Percentiles rank a stretch among this genome's conserved stretches.
Evolutionary conservation across 64 coral and sea anemone species (phyloP).

Genomic region (Dendronephthya gigantea): DNA sequence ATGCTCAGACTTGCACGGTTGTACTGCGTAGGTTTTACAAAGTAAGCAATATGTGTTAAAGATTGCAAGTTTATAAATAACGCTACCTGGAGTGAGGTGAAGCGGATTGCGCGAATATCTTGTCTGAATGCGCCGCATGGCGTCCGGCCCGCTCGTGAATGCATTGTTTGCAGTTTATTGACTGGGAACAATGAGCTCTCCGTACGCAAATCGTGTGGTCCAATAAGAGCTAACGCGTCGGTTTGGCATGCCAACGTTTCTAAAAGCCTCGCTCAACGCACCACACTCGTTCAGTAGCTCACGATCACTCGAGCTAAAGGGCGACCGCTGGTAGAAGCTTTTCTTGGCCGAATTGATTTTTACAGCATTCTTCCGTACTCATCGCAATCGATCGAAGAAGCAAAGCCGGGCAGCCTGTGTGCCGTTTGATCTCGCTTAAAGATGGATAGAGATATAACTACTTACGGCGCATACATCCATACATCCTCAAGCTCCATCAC

Average conservation of each 20-base stretch:
- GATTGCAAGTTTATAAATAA: conserved; percentile 21
- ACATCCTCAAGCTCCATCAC: neutral
- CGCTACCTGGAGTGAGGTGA: neutral
- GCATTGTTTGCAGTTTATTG: conserved; percentile 20
- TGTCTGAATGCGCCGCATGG: neutral
- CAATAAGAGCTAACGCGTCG: neutral
- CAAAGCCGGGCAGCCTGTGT: neutral
- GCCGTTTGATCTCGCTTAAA: neutral
- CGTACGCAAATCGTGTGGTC: conserved; percentile 2
- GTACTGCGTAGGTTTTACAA: neutral
- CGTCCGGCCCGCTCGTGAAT: neutral
- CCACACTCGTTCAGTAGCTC: neutral
- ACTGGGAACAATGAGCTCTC: neutral
- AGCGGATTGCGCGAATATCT: neutral
- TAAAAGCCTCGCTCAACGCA: neutral
- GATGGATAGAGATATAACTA: neutral
- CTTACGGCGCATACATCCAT: neutral
- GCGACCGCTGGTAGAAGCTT: neutral
- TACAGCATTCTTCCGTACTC: neutral
- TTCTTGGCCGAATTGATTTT: neutral
- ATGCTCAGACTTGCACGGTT: neutral
- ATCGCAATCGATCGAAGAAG: neutral
- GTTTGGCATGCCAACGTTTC: neutral
- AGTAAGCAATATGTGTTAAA: conserved; percentile 11
- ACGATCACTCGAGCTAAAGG: neutral